Evolutionary conservation across 2,888 invertebrate species (phyloP).

Genomic region (Thyatira batis): DNA sequence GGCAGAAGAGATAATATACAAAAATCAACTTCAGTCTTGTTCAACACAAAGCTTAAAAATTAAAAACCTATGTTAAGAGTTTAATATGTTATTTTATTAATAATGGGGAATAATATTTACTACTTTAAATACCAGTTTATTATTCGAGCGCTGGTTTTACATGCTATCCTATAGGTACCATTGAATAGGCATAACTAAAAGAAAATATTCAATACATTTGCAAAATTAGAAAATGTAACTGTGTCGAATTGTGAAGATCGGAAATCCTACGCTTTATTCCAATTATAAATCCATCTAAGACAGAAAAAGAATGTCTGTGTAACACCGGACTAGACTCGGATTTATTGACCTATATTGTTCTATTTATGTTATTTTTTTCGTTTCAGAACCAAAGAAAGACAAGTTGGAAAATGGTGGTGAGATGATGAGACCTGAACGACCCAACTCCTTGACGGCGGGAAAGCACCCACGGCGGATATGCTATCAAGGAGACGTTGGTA

Average conservation of each 20-base stretch:
- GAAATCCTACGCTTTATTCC: background rate
- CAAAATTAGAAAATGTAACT: background rate
- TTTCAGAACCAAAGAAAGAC: constrained; percentile 96
- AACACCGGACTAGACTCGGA: background rate
- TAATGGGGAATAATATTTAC: too few relatives aligned
- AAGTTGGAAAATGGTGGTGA: constrained; percentile 89
- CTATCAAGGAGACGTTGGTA: constrained; percentile 89
- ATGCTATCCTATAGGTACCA: too few relatives aligned
- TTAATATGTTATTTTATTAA: too few relatives aligned
- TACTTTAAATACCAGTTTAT: too few relatives aligned
- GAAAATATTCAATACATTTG: background rate
- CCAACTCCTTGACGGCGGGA: constrained; percentile 89
- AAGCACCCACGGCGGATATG: constrained; percentile 90
- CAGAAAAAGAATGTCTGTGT: background rate
- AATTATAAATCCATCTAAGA: background rate
- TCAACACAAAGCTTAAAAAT: too few relatives aligned
- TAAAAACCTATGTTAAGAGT: too few relatives aligned
- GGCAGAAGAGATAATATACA: too few relatives aligned
- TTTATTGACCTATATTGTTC: constrained; percentile 9
- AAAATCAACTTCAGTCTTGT: too few relatives aligned
- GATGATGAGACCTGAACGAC: constrained; percentile 87
- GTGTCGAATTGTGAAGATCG: background rate
- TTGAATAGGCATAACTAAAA: too few relatives aligned
- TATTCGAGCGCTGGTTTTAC: too few relatives aligned
- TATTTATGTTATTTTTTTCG: constrained; percentile 34